These are phyloP conservation scores for Sceliomorpha sp. DNA, from an alignment of 2,888 invertebrate genomes.

Conservation along the genomic window DNA sequence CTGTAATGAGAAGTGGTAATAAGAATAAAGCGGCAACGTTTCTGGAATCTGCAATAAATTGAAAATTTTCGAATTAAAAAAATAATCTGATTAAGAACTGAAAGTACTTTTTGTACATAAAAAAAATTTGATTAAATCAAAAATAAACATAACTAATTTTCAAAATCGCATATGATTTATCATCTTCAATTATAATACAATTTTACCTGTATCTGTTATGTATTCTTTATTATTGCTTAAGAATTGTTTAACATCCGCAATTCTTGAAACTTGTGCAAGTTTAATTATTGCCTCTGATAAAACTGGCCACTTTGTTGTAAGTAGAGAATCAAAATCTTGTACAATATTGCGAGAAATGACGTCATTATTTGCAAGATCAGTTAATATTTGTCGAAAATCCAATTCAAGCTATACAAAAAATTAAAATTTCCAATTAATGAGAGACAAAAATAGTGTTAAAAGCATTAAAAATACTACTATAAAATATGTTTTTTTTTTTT, in stretches of 20 bases:
- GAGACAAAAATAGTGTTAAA: no score
- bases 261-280: background rate
- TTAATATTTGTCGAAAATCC: constrained; percentile 10
- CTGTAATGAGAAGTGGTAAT: constrained; percentile 15
- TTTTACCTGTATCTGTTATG: constrained; percentile 8
- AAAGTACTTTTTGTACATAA: no score
- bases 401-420: constrained; percentile 15
- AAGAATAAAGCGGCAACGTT: constrained; percentile 18
- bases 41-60: constrained; percentile 13
- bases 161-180: no score
- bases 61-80: background rate
- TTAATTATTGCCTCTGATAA: constrained; percentile 7
- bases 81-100: no score
- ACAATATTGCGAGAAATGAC: constrained; percentile 1
- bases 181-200: no score
- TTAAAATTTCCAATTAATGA: no score
- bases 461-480: no score
- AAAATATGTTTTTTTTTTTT: no score
- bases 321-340: background rate
- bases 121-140: no score
- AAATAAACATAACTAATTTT: no score
- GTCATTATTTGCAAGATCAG: background rate
- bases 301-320: constrained; percentile 1
- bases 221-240: background rate
- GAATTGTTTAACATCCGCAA: constrained; percentile 1